Base-by-base conservation (phyloP, 1,140 invertebrate species). In the Euwallacea fornicatus region DNA sequence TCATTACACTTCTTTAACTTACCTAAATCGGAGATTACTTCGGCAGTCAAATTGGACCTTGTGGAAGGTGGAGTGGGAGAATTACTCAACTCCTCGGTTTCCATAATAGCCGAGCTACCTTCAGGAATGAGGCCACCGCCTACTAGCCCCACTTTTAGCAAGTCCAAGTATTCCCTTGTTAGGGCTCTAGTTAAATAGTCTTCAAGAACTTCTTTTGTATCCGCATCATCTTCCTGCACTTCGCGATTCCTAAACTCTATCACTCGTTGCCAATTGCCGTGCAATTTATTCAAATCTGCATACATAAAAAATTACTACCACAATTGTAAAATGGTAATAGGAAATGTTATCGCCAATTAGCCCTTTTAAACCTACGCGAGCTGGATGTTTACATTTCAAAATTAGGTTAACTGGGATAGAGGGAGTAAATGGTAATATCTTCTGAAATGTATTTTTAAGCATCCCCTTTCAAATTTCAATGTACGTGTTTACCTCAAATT, bases 101-200 rank as follows among this genome's bases (percentile, higher is more conserved):
- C 90, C 85, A 89, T 90, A 7, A 84, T 84, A 69, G 86, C 87
- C 7, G 69, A 83, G 81, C 75, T 77, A 16, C 74, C 65, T 61
- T 78, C 79, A 0, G 80, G 79, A 6, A 80, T 78, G 42, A 82
- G 67, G 68, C 79, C 81, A 2, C 84, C 85, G 8, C 85, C 85
- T 16, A 86, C 84, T 42, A 86, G 72, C 0, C 84, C 85, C 0
- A 73, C 73, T 83, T 92, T 92, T 0, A 96, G 79, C 0, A 95
- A 86, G 73, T 95, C 93, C 7, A 96, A 80, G 78, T 96, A 94
- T 81, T 97, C 94, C 71, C 93, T 85, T 0, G 93, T 94, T n/a
- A 96, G 81, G 66, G 92, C 90, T 55, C 94, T 84, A 66, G 93
- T 93, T 4, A 96, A 83, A 83, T 95, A 93, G 78, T 96, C 94